These are phyloP conservation scores for Anorthoa munda DNA, from an alignment of 2,888 invertebrate species.

Conservation along the genomic window DNA sequence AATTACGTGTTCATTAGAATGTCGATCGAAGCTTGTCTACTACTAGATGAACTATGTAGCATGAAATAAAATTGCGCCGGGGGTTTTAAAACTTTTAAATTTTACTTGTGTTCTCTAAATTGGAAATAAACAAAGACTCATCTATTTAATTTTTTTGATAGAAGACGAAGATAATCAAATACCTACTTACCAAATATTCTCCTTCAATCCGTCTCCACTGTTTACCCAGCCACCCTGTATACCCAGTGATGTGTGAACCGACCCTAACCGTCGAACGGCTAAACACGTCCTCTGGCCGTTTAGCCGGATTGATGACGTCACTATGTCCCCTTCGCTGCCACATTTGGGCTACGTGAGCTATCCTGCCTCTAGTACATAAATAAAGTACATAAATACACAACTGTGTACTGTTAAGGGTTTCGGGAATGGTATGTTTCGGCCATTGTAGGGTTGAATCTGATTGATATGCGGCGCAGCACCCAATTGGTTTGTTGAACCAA, in stretches of 20 bases:
- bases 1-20: too few relatives aligned
- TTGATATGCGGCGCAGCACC: too few relatives aligned
- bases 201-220: not conserved
- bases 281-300: slow-evolving; percentile 75
- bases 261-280: slow-evolving; percentile 71
- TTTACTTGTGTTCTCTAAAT: too few relatives aligned
- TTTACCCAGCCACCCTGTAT: not conserved
- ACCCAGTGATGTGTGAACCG: slow-evolving; percentile 56
- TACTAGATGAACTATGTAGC: too few relatives aligned
- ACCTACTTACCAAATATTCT: too few relatives aligned
- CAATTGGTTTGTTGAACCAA: too few relatives aligned
- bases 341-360: slow-evolving; percentile 73
- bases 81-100: too few relatives aligned
- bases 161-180: too few relatives aligned
- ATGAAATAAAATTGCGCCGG: too few relatives aligned
- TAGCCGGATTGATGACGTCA: slow-evolving; percentile 83
- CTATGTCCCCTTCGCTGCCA: slow-evolving; percentile 76
- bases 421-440: slow-evolving; percentile 13
- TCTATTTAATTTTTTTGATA: too few relatives aligned
- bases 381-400: slow-evolving; percentile 47
- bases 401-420: slow-evolving; percentile 16
- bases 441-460: not conserved
- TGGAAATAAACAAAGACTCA: too few relatives aligned
- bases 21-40: too few relatives aligned
- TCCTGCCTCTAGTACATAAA: slow-evolving; percentile 57